Percentiles rank a stretch among this genome's conserved stretches.
These are phyloP conservation scores for Resseliella maxima DNA, from an alignment of 2,888 invertebrate genomes.

Conservation along the genomic window DNA sequence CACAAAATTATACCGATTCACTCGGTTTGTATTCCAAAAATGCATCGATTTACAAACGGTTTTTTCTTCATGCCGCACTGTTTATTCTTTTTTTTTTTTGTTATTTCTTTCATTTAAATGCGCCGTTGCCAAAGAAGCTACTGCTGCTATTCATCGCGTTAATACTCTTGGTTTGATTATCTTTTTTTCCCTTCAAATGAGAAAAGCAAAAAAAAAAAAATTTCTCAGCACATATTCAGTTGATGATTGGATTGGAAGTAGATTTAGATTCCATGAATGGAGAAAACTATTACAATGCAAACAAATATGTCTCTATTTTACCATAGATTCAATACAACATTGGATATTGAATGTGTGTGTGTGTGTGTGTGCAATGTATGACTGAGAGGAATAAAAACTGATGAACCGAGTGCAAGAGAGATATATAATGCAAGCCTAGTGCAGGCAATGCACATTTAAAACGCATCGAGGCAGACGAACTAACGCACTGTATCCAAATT, in stretches of 20 bases:
- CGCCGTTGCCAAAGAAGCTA: too few relatives aligned
- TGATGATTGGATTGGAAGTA: constrained; percentile 9
- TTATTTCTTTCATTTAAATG: too few relatives aligned
- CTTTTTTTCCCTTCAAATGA: too few relatives aligned
- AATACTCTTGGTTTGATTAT: too few relatives aligned
- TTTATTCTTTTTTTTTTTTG: neutral
- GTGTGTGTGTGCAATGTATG: neutral
- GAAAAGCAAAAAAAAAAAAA: too few relatives aligned
- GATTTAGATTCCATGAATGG: neutral
- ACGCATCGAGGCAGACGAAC: neutral
- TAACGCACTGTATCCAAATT: neutral
- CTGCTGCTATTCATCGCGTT: too few relatives aligned
- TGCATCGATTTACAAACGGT: neutral
- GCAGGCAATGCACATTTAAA: too few relatives aligned
- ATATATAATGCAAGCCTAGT: too few relatives aligned
- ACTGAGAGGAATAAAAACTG: neutral
- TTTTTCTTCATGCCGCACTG: neutral
- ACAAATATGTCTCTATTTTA: neutral
- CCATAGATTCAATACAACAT: neutral
- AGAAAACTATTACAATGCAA: constrained; percentile 28
- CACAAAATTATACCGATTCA: constrained; percentile 42
- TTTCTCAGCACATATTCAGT: neutral
- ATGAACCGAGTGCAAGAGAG: too few relatives aligned
- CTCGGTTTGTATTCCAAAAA: constrained; percentile 35
- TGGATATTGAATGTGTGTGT: neutral